phyloP scores from a whole-genome alignment of 2,888 invertebrate species.

The Eretmocerus hayati region DNA sequence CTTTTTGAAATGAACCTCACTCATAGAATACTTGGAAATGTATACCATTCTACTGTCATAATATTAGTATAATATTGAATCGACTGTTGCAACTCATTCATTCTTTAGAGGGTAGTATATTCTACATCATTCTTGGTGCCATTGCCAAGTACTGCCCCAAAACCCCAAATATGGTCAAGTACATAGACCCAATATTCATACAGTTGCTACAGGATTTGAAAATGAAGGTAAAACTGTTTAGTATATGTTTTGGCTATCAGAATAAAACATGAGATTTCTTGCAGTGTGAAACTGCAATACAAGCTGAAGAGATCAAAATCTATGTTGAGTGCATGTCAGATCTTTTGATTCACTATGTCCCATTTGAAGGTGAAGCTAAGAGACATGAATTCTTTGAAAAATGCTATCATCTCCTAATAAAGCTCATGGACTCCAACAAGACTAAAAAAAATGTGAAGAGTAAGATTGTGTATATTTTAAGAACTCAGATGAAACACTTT shows the following conservation, averaged over 20 bases:
- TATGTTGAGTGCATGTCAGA: constrained; percentile 31
- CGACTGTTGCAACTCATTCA: too few species aligned
- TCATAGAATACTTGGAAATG: too few species aligned
- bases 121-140: constrained; percentile 25
- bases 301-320: constrained; percentile 24
- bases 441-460: constrained; percentile 9
- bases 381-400: too few species aligned
- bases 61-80: too few species aligned
- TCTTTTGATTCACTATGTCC: constrained; percentile 28
- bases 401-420: too few species aligned
- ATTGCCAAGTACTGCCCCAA: constrained; percentile 26
- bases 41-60: too few species aligned
- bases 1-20: too few species aligned
- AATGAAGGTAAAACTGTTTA: neutral
- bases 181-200: neutral
- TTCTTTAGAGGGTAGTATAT: constrained; percentile 25
- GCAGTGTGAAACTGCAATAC: too few species aligned
- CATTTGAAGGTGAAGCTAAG: constrained; percentile 20
- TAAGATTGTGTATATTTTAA: constrained; percentile 7
- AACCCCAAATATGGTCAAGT: constrained; percentile 1
- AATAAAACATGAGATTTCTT: constrained; percentile 8
- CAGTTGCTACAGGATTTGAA: neutral
- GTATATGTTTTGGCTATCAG: neutral
- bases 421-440: too few species aligned
- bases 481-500: constrained; percentile 11